Evolutionary conservation across 2,888 invertebrate genomes (phyloP).

Genomic region (Trypoxylon attenuatum): DNA sequence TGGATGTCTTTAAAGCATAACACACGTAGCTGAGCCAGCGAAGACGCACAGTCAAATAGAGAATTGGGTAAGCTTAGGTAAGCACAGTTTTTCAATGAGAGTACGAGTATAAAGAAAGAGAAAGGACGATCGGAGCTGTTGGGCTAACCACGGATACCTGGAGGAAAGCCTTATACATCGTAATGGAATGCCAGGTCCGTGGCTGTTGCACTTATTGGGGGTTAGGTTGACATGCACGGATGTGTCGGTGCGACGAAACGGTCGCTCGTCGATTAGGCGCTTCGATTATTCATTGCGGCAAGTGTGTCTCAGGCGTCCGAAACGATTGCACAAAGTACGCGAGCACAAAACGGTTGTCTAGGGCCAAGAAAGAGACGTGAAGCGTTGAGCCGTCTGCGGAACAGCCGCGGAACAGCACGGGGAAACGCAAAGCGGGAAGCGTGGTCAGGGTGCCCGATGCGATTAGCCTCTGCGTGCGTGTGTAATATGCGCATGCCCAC

Average conservation of each 20-base stretch:
- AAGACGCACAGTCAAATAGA: too few species aligned
- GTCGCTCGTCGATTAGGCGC: slow-evolving; percentile 5
- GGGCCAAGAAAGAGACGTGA: slow-evolving; percentile 26
- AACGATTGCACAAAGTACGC: background rate
- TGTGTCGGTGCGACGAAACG: slow-evolving; percentile 18
- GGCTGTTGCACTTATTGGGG: slow-evolving; percentile 48
- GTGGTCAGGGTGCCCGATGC: slow-evolving; percentile 51
- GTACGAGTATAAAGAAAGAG: slow-evolving; percentile 23
- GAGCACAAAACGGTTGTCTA: slow-evolving; percentile 21
- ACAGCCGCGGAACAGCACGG: slow-evolving; percentile 34
- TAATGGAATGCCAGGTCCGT: slow-evolving; percentile 44
- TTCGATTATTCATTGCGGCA: slow-evolving; percentile 1
- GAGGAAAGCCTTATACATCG: slow-evolving; percentile 45
- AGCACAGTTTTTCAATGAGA: slow-evolving; percentile 4
- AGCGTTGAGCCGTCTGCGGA: too few species aligned
- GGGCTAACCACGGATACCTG: slow-evolving; percentile 39
- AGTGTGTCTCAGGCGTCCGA: background rate
- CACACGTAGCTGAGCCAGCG: slow-evolving; percentile 4
- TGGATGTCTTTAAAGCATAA: background rate
- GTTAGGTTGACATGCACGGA: slow-evolving; percentile 54
- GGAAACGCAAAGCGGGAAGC: slow-evolving; percentile 56
- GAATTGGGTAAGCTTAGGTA: background rate
- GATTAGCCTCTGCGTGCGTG: slow-evolving; percentile 42
- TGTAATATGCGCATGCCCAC: slow-evolving; percentile 44
- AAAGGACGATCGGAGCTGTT: slow-evolving; percentile 43